Evolutionary conservation across 2,797 vertebrate genomes (phyloP), one percentile per base, ranked within the genome.

Genomic region (Gallinago nigripennis): DNA sequence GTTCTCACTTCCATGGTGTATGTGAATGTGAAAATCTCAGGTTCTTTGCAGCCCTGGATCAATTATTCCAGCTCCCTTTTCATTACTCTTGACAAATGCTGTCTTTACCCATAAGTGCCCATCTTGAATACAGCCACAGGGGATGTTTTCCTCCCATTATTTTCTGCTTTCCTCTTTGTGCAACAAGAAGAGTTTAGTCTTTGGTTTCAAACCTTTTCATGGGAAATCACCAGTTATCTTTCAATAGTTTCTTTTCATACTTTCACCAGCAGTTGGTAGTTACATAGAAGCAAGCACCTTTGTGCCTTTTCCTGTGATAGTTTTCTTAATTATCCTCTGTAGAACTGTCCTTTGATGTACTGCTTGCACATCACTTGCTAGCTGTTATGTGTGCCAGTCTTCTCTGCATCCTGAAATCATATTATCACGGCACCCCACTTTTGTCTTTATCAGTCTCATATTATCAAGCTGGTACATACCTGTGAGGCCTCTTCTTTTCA

Each of bases 321-420:
- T 37, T 95, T 86, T 81, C 53, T 28, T 83, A 65, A 71, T 64
- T 93, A 68, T 83, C 25, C 8, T 48, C n/a, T 56, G 25, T 51
- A 77, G 76, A 76, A 51, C 7, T 61, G 5, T 53, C 11, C 73
- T 92, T 86, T 82, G 41, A 73, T 41, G 17, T 78, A 60, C 12
- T 41, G 7, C 12, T 56, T 88, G 31, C 50, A 46, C 18, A 50
- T n/a, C 12, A 19, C 9, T 81, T 71, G 21, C 16, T 39, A 82
- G 30, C 16, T 76, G 17, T 57, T 92, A 15, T 33, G 45, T 35
- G 35, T 71, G 21, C 13, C 37, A 88, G 35, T 45, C 33, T 51
- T 43, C 58, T 65, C 54, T 0, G 0, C 31, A 46, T 30, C 24
- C 4, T 84, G 81, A 90, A 84, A 76, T 73, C n/a, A 23, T 11